Evolutionary conservation across 1,140 invertebrate species (phyloP).

Genomic region (Panulirus ornatus): DNA sequence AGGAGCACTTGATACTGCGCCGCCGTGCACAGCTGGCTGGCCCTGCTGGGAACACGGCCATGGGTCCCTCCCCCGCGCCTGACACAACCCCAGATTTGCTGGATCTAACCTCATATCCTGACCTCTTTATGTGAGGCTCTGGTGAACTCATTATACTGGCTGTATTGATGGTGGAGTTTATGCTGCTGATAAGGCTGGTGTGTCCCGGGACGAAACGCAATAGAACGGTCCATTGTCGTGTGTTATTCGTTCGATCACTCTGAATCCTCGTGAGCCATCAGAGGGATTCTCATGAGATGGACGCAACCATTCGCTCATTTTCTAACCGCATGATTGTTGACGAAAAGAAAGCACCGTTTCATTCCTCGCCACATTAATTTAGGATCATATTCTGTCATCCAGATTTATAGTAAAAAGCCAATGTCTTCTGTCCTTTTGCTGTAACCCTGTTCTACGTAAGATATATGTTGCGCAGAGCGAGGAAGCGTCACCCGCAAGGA

Average conservation of each 20-base stretch:
- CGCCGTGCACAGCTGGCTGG: neutral
- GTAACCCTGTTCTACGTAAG: too few species aligned
- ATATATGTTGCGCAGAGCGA: neutral
- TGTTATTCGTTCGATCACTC: conserved; percentile 20
- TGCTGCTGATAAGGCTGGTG: neutral
- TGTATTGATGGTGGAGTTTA: neutral
- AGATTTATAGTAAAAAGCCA: too few species aligned
- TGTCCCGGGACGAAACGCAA: conserved; percentile 8
- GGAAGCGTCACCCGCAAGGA: neutral
- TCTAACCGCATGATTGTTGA: neutral
- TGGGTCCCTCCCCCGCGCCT: neutral
- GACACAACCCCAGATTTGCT: neutral
- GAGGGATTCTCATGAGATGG: neutral
- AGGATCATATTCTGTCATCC: too few species aligned
- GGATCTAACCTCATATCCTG: neutral
- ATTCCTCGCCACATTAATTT: too few species aligned
- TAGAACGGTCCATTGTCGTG: conserved; percentile 32
- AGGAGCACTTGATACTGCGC: neutral
- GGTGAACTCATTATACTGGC: neutral
- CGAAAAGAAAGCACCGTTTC: neutral
- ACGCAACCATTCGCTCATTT: neutral
- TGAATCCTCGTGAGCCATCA: conserved; percentile 2
- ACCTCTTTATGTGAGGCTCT: neutral
- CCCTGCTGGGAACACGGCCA: neutral
- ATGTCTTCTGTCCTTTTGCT: too few species aligned